Evolutionary conservation across 2,888 invertebrate species (phyloP), one percentile per base, ranked within the genome.

Genomic region (Meiosimyza decipiens): DNA sequence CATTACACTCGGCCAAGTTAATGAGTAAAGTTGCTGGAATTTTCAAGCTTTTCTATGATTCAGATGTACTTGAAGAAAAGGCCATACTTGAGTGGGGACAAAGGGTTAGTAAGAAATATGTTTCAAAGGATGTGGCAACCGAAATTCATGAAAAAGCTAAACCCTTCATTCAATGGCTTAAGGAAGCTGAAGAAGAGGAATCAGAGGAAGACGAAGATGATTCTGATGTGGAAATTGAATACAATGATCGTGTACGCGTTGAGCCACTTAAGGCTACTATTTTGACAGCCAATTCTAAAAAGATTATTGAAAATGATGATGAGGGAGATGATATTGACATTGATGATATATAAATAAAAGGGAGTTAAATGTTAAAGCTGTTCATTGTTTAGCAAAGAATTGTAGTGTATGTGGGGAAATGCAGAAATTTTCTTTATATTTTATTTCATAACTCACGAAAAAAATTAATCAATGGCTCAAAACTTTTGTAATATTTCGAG

Each of bases 81-180:
- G 93, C 95, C 63, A 90, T 99, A 79, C 89, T 99, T 76, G 98
- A 98, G 77, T 99, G 99, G 99, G 93, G 94, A 11, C 94, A 93
- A 80, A 99, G 98, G 90, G 94, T 96, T 69, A 94, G 94, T 81
- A 97, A 95, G 89, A 98, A 98, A 88, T 97, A 96, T 88, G 97
- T 98, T 64, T 90, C 93, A 73, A 94, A 94, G 85, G 98, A 99
- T 86, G 88, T 97, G 74, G 93, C 94, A 74, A 93, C 94, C 75
- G 97, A 98, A 86, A 97, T 99, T 84, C 94, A 96, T 80, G 92
- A 93, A 77, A 94, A 95, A 84, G 98, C 97, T 69, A 92, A 93
- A 83, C 97, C 97, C 73, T 97, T 99, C 88, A 91, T 99, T 75
- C 96, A 94, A 83, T 99, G 99, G 99, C 91, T 99, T 80, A 92